phyloP scores from a whole-genome alignment of 92 coral and sea anemone species.

The Anthopleura xanthogrammica region DNA sequence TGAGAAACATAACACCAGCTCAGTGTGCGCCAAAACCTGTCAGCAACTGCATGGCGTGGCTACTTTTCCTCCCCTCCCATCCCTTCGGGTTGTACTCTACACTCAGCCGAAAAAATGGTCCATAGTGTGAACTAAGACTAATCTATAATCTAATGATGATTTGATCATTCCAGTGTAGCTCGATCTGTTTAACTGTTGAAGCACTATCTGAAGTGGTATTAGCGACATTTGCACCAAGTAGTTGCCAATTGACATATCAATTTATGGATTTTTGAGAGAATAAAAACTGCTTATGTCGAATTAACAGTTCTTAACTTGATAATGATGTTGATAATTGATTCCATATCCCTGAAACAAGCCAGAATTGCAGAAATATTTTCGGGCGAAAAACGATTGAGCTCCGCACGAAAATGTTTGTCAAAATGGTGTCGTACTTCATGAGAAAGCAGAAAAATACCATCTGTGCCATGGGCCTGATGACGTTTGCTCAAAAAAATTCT shows the following conservation, averaged over 20 bases:
- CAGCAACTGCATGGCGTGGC: neutral
- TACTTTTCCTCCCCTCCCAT: neutral
- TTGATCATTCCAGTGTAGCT: neutral
- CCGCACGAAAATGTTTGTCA: no score
- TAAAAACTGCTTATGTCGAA: neutral
- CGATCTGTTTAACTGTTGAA: no score
- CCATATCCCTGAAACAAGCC: neutral
- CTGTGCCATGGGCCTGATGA: no score
- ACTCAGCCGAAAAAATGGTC: neutral
- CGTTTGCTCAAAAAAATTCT: no score
- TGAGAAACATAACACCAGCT: neutral
- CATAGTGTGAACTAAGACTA: neutral
- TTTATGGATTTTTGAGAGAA: neutral
- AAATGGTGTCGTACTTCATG: no score
- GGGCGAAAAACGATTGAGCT: neutral
- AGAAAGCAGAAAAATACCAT: no score
- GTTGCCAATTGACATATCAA: neutral
- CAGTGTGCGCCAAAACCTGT: neutral
- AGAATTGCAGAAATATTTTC: neutral
- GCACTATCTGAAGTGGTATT: no score
- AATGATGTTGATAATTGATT: neutral
- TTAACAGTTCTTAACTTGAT: constrained; percentile 9
- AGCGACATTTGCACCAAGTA: no score
- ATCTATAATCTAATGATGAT: neutral
- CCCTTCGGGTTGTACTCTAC: neutral